phyloP scores from a whole-genome alignment of 2,888 invertebrate genomes.

The Stenodema calcarata region DNA sequence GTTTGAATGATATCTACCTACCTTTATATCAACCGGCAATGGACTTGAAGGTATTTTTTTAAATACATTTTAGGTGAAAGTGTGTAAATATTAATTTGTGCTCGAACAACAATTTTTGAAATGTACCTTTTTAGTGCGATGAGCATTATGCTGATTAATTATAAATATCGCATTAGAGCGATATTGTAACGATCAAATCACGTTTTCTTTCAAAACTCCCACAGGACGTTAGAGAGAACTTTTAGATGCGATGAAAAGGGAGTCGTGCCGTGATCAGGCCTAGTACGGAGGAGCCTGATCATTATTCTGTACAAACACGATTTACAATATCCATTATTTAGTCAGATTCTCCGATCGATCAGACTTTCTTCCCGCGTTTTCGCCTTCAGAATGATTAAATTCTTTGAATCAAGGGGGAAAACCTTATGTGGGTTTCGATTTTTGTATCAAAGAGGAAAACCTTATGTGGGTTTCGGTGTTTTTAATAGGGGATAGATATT shows the following conservation, averaged over 20 bases:
- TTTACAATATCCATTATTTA: background rate
- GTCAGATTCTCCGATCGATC: background rate
- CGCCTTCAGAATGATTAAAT: background rate
- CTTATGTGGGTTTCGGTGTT: too few relatives aligned
- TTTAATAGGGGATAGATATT: too few relatives aligned
- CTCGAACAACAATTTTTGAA: background rate
- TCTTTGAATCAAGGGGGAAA: too few relatives aligned
- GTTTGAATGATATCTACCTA: too few relatives aligned
- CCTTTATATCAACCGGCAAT: too few relatives aligned
- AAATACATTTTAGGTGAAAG: too few relatives aligned
- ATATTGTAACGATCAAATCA: background rate
- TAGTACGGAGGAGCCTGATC: background rate
- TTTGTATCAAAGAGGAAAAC: too few relatives aligned
- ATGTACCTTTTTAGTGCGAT: background rate
- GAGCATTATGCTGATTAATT: background rate
- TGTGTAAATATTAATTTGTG: background rate
- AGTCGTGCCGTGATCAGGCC: background rate
- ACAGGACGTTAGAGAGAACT: background rate
- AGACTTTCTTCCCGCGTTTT: background rate
- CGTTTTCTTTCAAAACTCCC: background rate
- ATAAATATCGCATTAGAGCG: background rate
- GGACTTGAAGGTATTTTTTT: too few relatives aligned
- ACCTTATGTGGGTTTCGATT: too few relatives aligned
- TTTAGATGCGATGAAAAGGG: too few relatives aligned
- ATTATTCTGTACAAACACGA: slow-evolving; percentile 24